Evolutionary conservation across 2,888 invertebrate species (phyloP), one percentile per base, ranked within the genome.

Genomic region (Drosophila yooni): DNA sequence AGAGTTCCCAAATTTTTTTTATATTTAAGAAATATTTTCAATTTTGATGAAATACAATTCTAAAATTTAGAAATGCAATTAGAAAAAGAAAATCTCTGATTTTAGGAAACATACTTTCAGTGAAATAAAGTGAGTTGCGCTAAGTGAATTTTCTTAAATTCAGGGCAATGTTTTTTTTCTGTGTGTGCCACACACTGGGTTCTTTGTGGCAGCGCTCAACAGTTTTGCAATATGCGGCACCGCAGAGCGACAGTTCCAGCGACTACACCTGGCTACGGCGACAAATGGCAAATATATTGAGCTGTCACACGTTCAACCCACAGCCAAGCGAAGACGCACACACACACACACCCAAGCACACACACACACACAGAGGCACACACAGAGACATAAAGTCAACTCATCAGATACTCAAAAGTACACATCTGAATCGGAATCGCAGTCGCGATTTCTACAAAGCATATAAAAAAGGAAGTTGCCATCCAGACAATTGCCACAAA

Each of bases 241-340:
- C 87, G 67, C 85, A 77, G 29, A 60, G 51, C 62, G 46, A 18
- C 58, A 40, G 57, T 50, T 40, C 58, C 43, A 36, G 60, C 51
- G 60, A 67, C 81, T 63, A 69, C 74, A 78, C 75, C 72, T 76
- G 60, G 58, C 53, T 51, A 81, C 70, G 89, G 89, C 87, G 87
- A 88, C 89, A 85, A 89, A 89, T 91, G 83, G 81, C 81, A 82
- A 86, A 90, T 87, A 89, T 87, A 88, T 91, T 86, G 76, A 90
- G 86, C 85, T 87, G 88, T 82, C 83, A 85, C 79, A 81, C 74
- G 81, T 74, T 76, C 86, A 82, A 61, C 76, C 74, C 63, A 70
- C 67, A 54, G 43, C 60, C 61, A 56, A 33, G 6, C 8, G 0
- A 11, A 59, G 40, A 36, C 1, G 3, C 43, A 21, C 21, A 13